Conservation (phyloP, 2,797 vertebrate species). For the Hippocampus kuda region DNA sequence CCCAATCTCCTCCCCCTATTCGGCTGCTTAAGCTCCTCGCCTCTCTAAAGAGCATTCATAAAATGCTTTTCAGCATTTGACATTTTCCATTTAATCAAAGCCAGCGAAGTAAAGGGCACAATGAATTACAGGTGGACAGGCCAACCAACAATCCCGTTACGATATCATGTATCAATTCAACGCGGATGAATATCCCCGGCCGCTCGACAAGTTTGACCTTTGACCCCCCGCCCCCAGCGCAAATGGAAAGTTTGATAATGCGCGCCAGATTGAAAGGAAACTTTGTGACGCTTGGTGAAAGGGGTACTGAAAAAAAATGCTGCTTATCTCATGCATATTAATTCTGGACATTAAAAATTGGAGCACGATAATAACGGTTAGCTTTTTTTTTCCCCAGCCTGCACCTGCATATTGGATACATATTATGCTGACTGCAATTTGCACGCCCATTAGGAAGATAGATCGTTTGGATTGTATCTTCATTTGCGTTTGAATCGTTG, state of each 20-base stretch:
- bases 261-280: constrained; percentile 26
- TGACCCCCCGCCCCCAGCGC: constrained; percentile 14
- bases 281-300: constrained; percentile 16
- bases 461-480: neutral
- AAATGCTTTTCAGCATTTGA: constrained; percentile 57
- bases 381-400: constrained; percentile 19
- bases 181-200: constrained; percentile 46
- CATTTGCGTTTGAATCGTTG: neutral
- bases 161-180: constrained; percentile 55
- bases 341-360: constrained; percentile 33
- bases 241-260: constrained; percentile 47
- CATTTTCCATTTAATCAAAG: constrained; percentile 66
- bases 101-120: constrained; percentile 46
- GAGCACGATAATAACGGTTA: constrained; percentile 22
- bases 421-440: constrained; percentile 4
- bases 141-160: constrained; percentile 34
- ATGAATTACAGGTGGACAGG: constrained; percentile 50
- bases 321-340: constrained; percentile 45
- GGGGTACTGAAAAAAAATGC: neutral
- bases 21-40: constrained; percentile 28
- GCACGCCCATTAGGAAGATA: neutral
- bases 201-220: constrained; percentile 44
- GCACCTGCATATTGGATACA: constrained; percentile 7
- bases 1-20: constrained; percentile 5
- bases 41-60: constrained; percentile 49